phyloP scores from a whole-genome alignment of 2,797 vertebrate genomes.

The Sternotherus odoratus region DNA sequence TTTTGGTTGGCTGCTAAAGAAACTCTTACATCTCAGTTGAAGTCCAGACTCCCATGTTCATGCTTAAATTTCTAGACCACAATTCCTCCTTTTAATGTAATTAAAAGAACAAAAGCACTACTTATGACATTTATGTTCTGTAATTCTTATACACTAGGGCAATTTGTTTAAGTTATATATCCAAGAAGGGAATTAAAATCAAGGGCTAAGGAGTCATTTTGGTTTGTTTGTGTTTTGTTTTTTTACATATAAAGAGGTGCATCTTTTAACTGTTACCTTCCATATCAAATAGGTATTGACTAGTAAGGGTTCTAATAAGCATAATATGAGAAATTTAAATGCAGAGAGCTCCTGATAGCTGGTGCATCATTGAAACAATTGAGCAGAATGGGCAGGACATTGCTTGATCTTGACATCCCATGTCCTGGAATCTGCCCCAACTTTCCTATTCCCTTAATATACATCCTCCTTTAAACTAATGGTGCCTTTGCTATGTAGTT shows the following conservation, averaged over 20 bases:
- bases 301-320: not conserved
- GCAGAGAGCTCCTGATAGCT: too few species aligned
- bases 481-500: constrained; percentile 20
- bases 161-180: not conserved
- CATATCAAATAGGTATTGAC: not conserved
- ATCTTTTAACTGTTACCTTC: accelerated
- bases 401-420: too few species aligned
- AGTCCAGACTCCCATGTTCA: not conserved
- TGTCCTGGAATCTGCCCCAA: not conserved
- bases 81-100: not conserved
- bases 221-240: constrained; percentile 6
- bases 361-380: too few species aligned
- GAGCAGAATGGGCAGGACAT: too few species aligned
- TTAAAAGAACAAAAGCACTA: not conserved
- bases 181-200: not conserved
- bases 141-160: not conserved
- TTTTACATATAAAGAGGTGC: not conserved
- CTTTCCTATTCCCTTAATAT: constrained; percentile 25
- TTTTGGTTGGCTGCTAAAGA: not conserved
- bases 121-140: not conserved
- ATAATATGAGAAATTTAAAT: not conserved
- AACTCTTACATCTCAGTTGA: not conserved
- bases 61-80: not conserved
- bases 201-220: constrained; percentile 38
- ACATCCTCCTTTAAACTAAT: accelerated